phyloP scores from a whole-genome alignment of 2,113 vertebrate species.

The Microtus oregoni region DNA sequence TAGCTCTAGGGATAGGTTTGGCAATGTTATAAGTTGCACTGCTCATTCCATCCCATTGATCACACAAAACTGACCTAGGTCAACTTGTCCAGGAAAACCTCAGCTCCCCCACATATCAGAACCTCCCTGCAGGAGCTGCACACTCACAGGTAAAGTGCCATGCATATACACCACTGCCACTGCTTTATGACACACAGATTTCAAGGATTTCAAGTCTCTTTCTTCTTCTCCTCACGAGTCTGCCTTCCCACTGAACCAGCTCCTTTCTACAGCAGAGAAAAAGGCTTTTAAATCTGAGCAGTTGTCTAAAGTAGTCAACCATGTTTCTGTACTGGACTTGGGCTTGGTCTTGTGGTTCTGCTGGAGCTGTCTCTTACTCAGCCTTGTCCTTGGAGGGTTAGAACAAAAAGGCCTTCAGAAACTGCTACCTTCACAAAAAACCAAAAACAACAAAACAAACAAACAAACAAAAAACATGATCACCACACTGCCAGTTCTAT shows the following conservation, averaged over 20 bases:
- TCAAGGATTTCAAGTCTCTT: not conserved
- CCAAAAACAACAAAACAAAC: no score
- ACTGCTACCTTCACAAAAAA: not conserved
- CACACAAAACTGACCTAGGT: not conserved
- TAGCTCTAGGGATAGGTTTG: not conserved
- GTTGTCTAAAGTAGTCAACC: not conserved
- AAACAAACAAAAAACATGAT: not conserved
- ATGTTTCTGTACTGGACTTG: not conserved
- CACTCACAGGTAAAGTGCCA: not conserved
- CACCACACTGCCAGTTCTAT: not conserved
- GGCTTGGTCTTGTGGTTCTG: not conserved
- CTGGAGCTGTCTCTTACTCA: not conserved
- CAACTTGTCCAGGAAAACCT: accelerated
- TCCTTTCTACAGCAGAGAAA: not conserved
- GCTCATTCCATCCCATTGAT: not conserved
- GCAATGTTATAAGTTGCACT: not conserved
- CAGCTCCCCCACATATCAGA: not conserved
- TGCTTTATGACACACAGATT: not conserved
- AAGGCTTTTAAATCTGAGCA: not conserved
- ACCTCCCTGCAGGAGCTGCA: not conserved
- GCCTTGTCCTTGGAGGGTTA: not conserved
- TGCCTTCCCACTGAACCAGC: not conserved
- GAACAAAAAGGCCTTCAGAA: not conserved
- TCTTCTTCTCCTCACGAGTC: not conserved
- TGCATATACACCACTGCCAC: not conserved